Conservation (phyloP, 2,888 invertebrate genomes). For the Sthenelais limicola region DNA sequence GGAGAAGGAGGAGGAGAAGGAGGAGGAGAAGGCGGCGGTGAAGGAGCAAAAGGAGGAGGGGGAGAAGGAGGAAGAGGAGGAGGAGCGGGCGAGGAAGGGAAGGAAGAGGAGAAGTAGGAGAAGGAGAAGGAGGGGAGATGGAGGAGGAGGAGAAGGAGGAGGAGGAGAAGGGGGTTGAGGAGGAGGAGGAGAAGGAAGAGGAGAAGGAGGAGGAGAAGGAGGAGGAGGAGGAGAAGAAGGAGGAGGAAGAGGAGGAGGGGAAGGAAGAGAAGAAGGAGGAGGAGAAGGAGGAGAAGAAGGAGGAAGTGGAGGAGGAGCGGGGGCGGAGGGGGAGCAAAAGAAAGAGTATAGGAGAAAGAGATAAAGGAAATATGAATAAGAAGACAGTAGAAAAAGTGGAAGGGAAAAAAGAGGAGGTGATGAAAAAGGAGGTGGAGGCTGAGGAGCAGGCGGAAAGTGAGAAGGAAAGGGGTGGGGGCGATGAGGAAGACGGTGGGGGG, state of each 20-base stretch:
- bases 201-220: conserved; percentile 14
- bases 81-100: conserved; percentile 20
- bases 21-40: too few species aligned
- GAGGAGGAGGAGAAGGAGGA: too few species aligned
- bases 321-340: conserved; percentile 13
- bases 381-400: too few species aligned
- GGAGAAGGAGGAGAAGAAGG: conserved; percentile 28
- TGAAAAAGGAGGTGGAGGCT: conserved; percentile 16
- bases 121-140: conserved; percentile 3
- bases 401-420: too few species aligned
- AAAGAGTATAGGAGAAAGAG: conserved; percentile 1
- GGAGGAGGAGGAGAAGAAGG: conserved; percentile 6
- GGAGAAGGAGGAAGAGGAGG: conserved; percentile 37
- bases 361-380: too few species aligned
- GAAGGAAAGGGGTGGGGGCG: neutral
- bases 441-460: conserved; percentile 3
- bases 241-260: conserved; percentile 14
- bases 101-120: neutral
- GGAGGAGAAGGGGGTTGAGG: too few species aligned
- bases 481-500: too few species aligned
- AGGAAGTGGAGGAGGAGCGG: conserved; percentile 4
- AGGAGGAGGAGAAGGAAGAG: conserved; percentile 7
- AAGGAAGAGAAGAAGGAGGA: conserved; percentile 8
- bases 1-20: neutral
- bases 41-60: conserved; percentile 5